Base-by-base conservation (phyloP, 1,140 invertebrate genomes). In the Aethina tumida region DNA sequence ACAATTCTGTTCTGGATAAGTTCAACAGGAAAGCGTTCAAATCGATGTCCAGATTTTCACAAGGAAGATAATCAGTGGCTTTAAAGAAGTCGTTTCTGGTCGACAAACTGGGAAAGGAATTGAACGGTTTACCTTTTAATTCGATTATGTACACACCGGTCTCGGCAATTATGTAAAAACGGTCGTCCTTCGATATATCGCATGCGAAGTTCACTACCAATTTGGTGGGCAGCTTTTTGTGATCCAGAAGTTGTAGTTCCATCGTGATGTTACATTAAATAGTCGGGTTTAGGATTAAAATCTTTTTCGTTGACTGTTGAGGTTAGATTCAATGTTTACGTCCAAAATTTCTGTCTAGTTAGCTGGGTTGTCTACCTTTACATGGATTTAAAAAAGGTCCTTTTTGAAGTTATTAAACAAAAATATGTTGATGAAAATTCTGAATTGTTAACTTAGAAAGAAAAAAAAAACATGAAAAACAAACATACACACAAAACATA, bases 21-120 rank as follows among this genome's bases (percentile, higher is more conserved):
- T 49, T 26, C 13, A 32, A 20, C 12, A 45, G 21, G 36, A 56
- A 50, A 9, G 5, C 24, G 19, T 54, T 45, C 13, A 52, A 39
- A 31, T 56, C 37, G 6, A 52, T 34, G 8, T 40, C 47, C 18
- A 56, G 18, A 27, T 50, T 30, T 3, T 15, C 17, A 27, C 43
- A 43, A 6, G 50, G 13, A 3, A 35, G 21, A 46, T 32, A 56
- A 5, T 39, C 6, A 5, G 45, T 35, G 5, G 40, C 14, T 25
- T 40, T 8, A 9, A 53, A 10, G 10, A 40, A 42, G 16, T 25
- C 20, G 22, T 53, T 52, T 24, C 41, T 41, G 12, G 35, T 38
- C 5, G 28, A 38, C 14, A 43, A 40, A 12, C 24, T 12, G 1
- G 36, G 12, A 14, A 39, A 37, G 21, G 18, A 7, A 22, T 39